Evolutionary conservation across 2,113 vertebrate species (phyloP).

Genomic region (Pelobates fuscus): DNA sequence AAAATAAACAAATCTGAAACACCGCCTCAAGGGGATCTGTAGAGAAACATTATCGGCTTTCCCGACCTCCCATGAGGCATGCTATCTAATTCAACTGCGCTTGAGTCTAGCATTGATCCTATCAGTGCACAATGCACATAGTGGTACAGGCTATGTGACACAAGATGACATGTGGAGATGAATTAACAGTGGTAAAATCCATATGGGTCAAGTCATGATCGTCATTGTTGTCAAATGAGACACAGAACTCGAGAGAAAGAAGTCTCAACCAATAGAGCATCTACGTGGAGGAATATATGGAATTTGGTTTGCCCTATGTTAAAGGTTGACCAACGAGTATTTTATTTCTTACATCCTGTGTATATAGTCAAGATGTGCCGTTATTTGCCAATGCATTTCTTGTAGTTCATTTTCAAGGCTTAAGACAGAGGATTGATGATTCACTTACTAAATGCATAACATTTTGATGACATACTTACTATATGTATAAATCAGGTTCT

Average conservation of each 20-base stretch:
- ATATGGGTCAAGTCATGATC: too few relatives aligned
- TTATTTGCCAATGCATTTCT: slow-evolving; percentile 3
- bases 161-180: too few relatives aligned
- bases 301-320: neutral
- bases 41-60: too few relatives aligned
- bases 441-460: slow-evolving; percentile 45
- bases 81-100: too few relatives aligned
- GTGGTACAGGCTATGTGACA: too few relatives aligned
- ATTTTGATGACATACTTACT: slow-evolving; percentile 44
- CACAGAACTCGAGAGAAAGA: neutral
- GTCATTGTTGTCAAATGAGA: too few relatives aligned
- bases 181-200: too few relatives aligned
- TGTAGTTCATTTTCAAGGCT: slow-evolving; percentile 2
- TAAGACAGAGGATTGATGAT: slow-evolving; percentile 30
- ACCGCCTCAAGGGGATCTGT: too few relatives aligned
- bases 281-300: neutral
- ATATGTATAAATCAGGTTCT: slow-evolving; percentile 35
- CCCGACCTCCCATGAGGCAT: too few relatives aligned
- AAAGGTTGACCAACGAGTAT: slow-evolving; percentile 6
- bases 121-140: too few relatives aligned
- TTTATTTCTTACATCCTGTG: neutral
- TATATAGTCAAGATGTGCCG: slow-evolving; percentile 2
- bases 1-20: too few relatives aligned
- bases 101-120: too few relatives aligned
- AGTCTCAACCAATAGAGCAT: neutral